Evolutionary conservation across 2,888 invertebrate species (phyloP).

Genomic region (Nomada flava): DNA sequence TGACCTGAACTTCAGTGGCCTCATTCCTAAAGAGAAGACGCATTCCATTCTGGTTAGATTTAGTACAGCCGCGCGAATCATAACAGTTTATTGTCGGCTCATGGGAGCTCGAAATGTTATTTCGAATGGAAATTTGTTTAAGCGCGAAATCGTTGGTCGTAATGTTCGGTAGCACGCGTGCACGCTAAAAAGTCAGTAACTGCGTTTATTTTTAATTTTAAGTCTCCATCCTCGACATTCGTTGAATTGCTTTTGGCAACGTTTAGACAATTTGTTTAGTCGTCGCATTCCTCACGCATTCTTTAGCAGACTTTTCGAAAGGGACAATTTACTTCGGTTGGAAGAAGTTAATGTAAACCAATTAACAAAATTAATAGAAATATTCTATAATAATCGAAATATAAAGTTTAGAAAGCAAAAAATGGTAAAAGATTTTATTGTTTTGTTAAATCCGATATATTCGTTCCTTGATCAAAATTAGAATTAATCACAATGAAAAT

Average conservation of each 20-base stretch:
- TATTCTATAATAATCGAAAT: not conserved
- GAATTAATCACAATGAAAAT: too few species aligned
- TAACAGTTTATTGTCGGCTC: constrained; percentile 16
- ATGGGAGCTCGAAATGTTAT: constrained; percentile 10
- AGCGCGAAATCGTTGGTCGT: not conserved
- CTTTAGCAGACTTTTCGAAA: constrained; percentile 8
- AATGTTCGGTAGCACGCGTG: not conserved
- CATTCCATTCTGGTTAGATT: constrained; percentile 46
- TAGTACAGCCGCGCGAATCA: constrained; percentile 4
- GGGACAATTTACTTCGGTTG: not conserved
- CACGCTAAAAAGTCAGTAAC: constrained; percentile 14
- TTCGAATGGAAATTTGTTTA: constrained; percentile 17
- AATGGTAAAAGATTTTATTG: too few species aligned
- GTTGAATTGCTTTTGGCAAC: constrained; percentile 39
- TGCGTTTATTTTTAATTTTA: constrained; percentile 49
- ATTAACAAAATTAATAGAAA: not conserved
- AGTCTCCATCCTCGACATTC: constrained; percentile 11
- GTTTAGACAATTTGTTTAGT: constrained; percentile 39
- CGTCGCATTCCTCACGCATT: constrained; percentile 29
- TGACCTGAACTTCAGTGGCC: constrained; percentile 37
- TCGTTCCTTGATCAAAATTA: too few species aligned
- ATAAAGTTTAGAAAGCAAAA: not conserved
- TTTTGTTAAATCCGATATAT: too few species aligned
- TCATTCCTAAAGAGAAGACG: constrained; percentile 32
- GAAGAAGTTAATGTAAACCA: not conserved